A percentile compares a stretch with the other conserved stretches of the same genome.
phyloP scores from a whole-genome alignment of 2,888 invertebrate species.

The Philereme vetulata region DNA sequence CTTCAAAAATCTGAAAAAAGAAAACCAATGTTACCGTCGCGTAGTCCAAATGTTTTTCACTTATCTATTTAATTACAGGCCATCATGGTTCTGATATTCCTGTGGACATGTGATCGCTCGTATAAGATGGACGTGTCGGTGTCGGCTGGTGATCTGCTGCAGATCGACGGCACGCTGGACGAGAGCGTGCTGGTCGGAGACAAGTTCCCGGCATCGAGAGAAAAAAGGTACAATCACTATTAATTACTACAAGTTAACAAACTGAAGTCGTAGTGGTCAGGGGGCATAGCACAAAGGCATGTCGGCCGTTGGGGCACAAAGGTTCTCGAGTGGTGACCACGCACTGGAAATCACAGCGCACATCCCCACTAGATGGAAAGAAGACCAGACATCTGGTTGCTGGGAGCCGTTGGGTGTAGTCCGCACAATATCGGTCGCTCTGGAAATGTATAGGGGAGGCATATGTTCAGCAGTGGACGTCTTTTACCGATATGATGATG shows the following conservation, averaged over 20 bases:
- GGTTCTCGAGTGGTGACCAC: too few relatives aligned
- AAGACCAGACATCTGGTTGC: too few relatives aligned
- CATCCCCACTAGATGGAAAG: too few relatives aligned
- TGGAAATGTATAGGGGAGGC: neutral
- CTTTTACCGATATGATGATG: neutral
- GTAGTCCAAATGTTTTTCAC: neutral
- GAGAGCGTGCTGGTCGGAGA: conserved; percentile 77
- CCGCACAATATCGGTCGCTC: too few relatives aligned
- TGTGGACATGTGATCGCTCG: conserved; percentile 65
- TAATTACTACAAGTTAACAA: neutral
- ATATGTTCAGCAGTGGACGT: too few relatives aligned
- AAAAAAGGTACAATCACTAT: conserved; percentile 60
- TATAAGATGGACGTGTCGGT: conserved; percentile 76
- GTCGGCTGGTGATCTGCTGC: conserved; percentile 77
- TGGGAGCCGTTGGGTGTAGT: too few relatives aligned
- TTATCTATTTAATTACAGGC: conserved; percentile 50
- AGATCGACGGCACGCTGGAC: conserved; percentile 78
- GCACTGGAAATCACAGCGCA: too few relatives aligned
- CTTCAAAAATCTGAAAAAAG: too few relatives aligned
- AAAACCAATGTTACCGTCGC: too few relatives aligned
- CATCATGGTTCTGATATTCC: conserved; percentile 69
- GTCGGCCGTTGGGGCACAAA: too few relatives aligned
- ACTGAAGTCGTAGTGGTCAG: too few relatives aligned
- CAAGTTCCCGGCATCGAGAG: conserved; percentile 61
- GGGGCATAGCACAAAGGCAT: too few relatives aligned